phyloP scores from a whole-genome alignment of 2,888 invertebrate species.

The Conchocele bisecta region DNA sequence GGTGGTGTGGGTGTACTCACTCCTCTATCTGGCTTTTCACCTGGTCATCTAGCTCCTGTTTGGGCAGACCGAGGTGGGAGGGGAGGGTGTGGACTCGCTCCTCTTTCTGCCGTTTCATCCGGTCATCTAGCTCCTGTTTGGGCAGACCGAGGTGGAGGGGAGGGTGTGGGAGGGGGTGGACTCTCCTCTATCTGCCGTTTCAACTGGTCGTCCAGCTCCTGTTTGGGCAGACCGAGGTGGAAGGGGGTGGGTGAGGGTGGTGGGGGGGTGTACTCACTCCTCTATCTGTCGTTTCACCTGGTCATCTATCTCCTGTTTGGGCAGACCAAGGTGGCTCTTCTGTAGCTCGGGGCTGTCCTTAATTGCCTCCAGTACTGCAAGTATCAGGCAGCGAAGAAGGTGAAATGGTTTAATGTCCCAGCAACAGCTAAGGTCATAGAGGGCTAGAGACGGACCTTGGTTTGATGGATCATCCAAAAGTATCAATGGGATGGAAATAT shows the following conservation, averaged over 20 bases:
- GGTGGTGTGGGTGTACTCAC: too few species aligned
- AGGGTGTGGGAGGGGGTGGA: too few species aligned
- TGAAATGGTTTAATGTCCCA: too few species aligned
- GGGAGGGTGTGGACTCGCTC: too few species aligned
- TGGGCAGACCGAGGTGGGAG: constrained; percentile 76
- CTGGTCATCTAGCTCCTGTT: constrained; percentile 76
- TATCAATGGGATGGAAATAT: background rate
- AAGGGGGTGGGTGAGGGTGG: too few species aligned
- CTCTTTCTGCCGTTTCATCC: constrained; percentile 74
- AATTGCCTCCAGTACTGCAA: constrained; percentile 75
- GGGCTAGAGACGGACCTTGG: too few species aligned
- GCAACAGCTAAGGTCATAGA: too few species aligned
- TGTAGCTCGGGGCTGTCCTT: constrained; percentile 73
- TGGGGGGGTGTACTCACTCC: too few species aligned
- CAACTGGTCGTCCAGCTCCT: constrained; percentile 76
- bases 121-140: constrained; percentile 74
- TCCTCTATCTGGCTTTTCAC: constrained; percentile 75
- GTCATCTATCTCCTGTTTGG: constrained; percentile 74
- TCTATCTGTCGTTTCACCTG: constrained; percentile 76
- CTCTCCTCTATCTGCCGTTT: constrained; percentile 77
- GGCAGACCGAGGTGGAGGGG: constrained; percentile 78
- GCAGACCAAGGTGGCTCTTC: constrained; percentile 75
- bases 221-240: constrained; percentile 75
- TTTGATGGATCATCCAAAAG: too few species aligned
- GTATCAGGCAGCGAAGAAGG: background rate